Evolutionary conservation across 2,113 vertebrate species (phyloP), one percentile per base, ranked within the genome.

Genomic region (Steatornis caripensis): DNA sequence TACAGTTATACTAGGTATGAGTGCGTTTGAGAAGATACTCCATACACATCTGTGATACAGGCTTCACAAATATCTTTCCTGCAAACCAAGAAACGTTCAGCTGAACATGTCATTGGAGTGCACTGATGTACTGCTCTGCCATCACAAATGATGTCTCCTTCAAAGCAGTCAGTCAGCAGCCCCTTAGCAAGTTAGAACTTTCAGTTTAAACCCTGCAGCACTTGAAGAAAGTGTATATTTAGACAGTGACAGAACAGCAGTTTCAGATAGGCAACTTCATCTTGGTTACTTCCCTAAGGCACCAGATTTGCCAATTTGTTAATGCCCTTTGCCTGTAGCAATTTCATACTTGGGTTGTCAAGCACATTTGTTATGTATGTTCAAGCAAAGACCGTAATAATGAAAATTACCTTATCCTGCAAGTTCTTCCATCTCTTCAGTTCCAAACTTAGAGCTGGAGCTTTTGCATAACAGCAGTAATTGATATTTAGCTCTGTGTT

Each of bases 261-360:
- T 82, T 96, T 94, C 70, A 65, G 83, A 94, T 68, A 95, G 91
- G 91, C 94, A 95, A 66, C 83, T 95, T 93, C 89, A 89, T 94
- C 90, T 95, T 95, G 45, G 84, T 95, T 87, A 53, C 90, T 93
- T 94, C 95, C 93, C 81, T 76, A 55, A 93, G 92, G 92, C 66
- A 93, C 80, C 80, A 58, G 80, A 82, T 97, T 97, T 91, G 76
- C 95, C 94, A 89, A 76, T 96, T 95, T 90, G 81, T 96, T 97
- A 93, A 95, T 89, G 55, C 62, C 34, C 57, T 86, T 94, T 85
- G 90, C 96, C 93, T 64, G 62, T 78, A 96, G 94, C 93, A 96
- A 94, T 96, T 97, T 97, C 94, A 95, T 94, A 84, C 80, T 94
- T 93, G 84, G 55, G 69, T 92, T 96, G 90, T 96, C 87, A 91